Conservation (phyloP, 2,888 invertebrate species). For the Gymnocheta viridis region DNA sequence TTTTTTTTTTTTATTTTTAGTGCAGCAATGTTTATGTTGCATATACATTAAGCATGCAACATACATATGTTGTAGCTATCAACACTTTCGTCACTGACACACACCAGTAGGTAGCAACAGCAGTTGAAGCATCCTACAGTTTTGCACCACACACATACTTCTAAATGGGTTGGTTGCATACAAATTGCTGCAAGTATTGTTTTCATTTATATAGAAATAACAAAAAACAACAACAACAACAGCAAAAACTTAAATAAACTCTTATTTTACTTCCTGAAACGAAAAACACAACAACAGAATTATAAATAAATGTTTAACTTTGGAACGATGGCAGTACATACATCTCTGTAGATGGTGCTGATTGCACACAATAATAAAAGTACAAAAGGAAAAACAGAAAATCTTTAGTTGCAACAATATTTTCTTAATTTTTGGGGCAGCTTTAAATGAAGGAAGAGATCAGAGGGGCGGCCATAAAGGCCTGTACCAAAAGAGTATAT, state of each 20-base stretch:
- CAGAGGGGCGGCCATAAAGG: background rate
- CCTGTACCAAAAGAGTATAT: too few species aligned
- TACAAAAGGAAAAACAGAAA: background rate
- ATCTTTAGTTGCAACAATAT: constrained; percentile 6
- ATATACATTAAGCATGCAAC: constrained; percentile 43
- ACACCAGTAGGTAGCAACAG: background rate
- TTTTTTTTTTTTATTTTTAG: background rate
- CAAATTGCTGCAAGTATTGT: constrained; percentile 43
- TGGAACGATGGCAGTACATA: constrained; percentile 26
- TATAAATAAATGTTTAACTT: constrained; percentile 33
- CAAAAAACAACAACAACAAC: background rate
- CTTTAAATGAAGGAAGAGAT: background rate
- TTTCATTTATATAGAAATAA: background rate
- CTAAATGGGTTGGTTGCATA: background rate
- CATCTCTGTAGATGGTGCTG: constrained; percentile 21
- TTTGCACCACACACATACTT: background rate
- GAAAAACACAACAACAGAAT: constrained; percentile 15
- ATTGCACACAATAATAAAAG: background rate
- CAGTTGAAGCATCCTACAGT: constrained; percentile 10
- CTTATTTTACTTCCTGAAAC: constrained; percentile 48
- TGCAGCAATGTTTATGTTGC: constrained; percentile 8
- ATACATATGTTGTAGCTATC: constrained; percentile 50
- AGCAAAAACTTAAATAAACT: constrained; percentile 11
- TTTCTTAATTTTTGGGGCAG: background rate
- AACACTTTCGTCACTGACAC: constrained; percentile 61